These are phyloP conservation scores for Catagonus wagneri DNA, from an alignment of 2,113 vertebrate species.

Conservation along the genomic window DNA sequence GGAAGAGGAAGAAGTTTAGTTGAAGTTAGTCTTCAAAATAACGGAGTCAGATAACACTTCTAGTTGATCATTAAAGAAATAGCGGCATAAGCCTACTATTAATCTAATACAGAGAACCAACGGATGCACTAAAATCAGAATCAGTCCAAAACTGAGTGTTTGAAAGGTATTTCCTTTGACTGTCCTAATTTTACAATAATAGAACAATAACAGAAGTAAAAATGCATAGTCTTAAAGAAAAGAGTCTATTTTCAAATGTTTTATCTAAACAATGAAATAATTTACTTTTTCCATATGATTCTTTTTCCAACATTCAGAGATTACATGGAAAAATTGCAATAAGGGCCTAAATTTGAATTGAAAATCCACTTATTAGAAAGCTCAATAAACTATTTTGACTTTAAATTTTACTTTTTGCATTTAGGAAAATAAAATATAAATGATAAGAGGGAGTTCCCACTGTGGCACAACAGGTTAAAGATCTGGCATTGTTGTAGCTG, in stretches of 20 bases:
- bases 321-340: neutral
- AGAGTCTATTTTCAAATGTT: neutral
- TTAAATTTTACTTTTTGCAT: neutral
- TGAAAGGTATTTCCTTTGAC: neutral
- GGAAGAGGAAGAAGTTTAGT: neutral
- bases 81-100: neutral
- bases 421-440: slow-evolving; percentile 6
- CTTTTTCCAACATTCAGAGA: neutral
- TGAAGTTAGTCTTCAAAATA: slow-evolving; percentile 2
- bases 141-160: neutral
- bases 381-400: neutral
- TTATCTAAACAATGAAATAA: neutral
- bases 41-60: neutral
- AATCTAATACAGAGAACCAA: neutral
- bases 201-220: neutral
- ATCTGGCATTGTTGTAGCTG: too few relatives aligned
- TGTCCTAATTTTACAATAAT: neutral
- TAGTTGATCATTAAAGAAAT: neutral
- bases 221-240: neutral
- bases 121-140: neutral
- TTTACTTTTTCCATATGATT: neutral
- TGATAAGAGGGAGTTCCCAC: neutral
- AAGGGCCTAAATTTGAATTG: neutral
- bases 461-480: too few relatives aligned
- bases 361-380: neutral